A percentile compares a stretch with the other conserved stretches of the same genome.
Conservation (phyloP, 2,113 vertebrate genomes). For the Fulmarus glacialis region DNA sequence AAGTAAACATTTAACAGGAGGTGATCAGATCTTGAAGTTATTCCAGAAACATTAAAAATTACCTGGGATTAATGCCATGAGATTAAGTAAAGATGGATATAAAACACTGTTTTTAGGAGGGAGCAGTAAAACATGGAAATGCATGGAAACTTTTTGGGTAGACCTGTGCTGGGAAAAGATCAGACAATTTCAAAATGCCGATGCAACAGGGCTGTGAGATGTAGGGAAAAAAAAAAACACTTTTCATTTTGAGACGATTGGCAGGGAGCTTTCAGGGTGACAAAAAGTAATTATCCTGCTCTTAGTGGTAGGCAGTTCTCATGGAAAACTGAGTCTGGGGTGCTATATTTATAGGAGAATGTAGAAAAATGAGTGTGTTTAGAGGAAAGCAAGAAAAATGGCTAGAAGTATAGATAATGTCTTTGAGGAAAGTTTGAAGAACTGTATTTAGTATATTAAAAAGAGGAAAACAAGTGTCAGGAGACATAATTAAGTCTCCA, state of each 20-base stretch:
- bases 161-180: not conserved
- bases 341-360: not conserved
- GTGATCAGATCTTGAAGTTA: not conserved
- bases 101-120: not conserved
- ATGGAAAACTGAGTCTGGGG: not conserved
- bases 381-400: not conserved
- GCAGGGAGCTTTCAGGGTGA: not conserved
- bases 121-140: not conserved
- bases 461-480: not conserved
- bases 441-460: not conserved
- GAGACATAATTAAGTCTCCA: not conserved
- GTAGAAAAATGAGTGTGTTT: not conserved
- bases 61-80: not conserved
- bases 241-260: not conserved
- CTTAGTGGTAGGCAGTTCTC: not conserved
- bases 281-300: not conserved
- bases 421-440: not conserved
- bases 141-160: not conserved
- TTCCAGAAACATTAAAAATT: not conserved
- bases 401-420: not conserved
- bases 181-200: not conserved
- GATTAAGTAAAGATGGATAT: not conserved
- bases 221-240: not conserved
- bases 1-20: not conserved
- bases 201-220: not conserved